Percentiles rank a stretch among this genome's conserved stretches.
phyloP scores from a whole-genome alignment of 1,140 invertebrate genomes.

The Macrocentrus cingulum region DNA sequence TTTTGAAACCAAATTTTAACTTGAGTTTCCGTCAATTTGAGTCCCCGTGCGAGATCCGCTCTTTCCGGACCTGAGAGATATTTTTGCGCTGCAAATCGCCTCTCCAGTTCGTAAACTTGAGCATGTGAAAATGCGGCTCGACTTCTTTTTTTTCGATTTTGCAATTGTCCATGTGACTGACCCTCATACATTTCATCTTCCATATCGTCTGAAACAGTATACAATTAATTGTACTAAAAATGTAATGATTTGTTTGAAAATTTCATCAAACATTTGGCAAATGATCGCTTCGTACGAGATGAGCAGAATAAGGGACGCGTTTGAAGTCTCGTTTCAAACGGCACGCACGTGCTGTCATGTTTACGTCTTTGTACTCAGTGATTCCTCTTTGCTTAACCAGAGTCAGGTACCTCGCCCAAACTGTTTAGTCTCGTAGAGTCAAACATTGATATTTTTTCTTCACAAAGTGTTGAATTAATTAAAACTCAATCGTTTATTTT shows the following conservation, averaged over 20 bases:
- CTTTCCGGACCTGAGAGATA: slow-evolving; percentile 95
- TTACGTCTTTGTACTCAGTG: slow-evolving; percentile 49
- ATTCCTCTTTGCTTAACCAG: slow-evolving; percentile 47
- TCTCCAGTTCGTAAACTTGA: slow-evolving; percentile 90
- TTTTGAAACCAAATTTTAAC: slow-evolving; percentile 66
- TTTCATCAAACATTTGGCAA: background rate
- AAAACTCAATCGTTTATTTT: no score
- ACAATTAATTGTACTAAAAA: slow-evolving; percentile 22
- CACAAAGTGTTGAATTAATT: no score
- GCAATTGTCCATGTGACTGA: slow-evolving; percentile 47
- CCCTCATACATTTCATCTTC: slow-evolving; percentile 54
- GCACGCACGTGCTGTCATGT: slow-evolving; percentile 53
- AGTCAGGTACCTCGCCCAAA: slow-evolving; percentile 28
- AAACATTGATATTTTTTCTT: background rate
- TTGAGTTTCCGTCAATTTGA: slow-evolving; percentile 91
- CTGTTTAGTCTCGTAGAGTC: slow-evolving; percentile 24
- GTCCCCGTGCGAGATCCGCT: slow-evolving; percentile 84
- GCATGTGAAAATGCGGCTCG: slow-evolving; percentile 94
- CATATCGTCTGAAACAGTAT: slow-evolving; percentile 48
- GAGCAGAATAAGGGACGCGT: slow-evolving; percentile 35
- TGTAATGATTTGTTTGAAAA: background rate
- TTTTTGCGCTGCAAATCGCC: slow-evolving; percentile 90
- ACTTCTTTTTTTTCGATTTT: slow-evolving; percentile 85
- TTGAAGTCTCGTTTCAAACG: slow-evolving; percentile 51
- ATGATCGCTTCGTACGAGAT: slow-evolving; percentile 10